Percentiles rank a stretch among this genome's conserved stretches.
phyloP scores from a whole-genome alignment of 2,888 invertebrate species.

The Clanis bilineata region DNA sequence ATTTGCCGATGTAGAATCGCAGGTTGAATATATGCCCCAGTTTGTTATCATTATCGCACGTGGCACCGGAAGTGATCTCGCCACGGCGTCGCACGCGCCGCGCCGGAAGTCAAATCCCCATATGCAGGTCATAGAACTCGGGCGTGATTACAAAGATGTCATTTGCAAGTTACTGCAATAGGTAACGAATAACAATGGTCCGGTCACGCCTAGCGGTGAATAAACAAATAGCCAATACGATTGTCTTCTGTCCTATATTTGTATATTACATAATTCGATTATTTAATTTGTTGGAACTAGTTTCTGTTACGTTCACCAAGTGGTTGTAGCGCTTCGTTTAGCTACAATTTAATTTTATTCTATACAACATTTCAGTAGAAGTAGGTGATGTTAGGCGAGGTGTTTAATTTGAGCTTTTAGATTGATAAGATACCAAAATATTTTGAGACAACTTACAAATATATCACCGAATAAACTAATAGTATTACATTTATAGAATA shows the following conservation, averaged over 20 bases:
- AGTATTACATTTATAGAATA: no score
- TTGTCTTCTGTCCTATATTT: slow-evolving; percentile 48
- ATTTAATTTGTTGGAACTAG: slow-evolving; percentile 28
- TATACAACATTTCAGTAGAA: no score
- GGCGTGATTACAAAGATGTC: slow-evolving; percentile 55
- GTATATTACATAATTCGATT: slow-evolving; percentile 41
- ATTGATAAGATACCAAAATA: no score
- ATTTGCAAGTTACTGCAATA: slow-evolving; percentile 53
- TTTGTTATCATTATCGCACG: slow-evolving; percentile 50
- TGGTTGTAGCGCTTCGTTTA: slow-evolving; percentile 3
- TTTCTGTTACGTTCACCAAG: slow-evolving; percentile 7
- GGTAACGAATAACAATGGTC: slow-evolving; percentile 51
- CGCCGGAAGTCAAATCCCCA: slow-evolving; percentile 54
- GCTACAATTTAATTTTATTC: neutral
- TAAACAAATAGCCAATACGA: slow-evolving; percentile 51
- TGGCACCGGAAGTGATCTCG: slow-evolving; percentile 68
- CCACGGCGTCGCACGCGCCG: slow-evolving; percentile 45
- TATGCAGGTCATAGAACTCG: slow-evolving; percentile 67
- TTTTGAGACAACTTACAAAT: no score
- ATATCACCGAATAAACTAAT: no score
- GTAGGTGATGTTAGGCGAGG: no score
- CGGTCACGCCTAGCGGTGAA: slow-evolving; percentile 51
- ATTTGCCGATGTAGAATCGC: slow-evolving; percentile 24
- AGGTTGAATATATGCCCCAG: slow-evolving; percentile 37
- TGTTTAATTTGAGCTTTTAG: no score